These are phyloP conservation scores for Cyclopterus lumpus DNA, from an alignment of 2,797 vertebrate species.

Conservation along the genomic window DNA sequence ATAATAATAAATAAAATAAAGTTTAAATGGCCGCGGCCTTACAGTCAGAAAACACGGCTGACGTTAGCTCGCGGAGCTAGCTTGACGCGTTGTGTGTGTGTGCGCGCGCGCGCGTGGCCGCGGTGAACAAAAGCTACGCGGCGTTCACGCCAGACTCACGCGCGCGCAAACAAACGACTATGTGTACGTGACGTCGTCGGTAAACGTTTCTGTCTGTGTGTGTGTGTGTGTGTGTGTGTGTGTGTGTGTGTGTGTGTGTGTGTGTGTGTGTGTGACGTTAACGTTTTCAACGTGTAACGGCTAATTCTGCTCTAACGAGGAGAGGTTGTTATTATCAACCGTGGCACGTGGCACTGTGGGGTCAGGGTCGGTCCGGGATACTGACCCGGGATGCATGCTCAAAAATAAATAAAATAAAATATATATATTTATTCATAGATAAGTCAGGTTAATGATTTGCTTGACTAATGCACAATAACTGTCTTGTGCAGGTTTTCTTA, in stretches of 20 bases:
- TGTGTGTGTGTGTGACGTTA: not conserved
- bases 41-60: not conserved
- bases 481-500: too few relatives aligned
- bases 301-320: not conserved
- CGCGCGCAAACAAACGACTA: not conserved
- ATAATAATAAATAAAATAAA: not conserved
- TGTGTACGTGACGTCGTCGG: not conserved
- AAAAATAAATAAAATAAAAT: too few relatives aligned
- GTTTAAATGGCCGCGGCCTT: too few relatives aligned
- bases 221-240: too few relatives aligned
- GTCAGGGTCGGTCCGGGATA: not conserved
- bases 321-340: not conserved
- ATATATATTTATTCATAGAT: too few relatives aligned
- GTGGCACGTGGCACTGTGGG: not conserved
- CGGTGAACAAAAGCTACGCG: conserved; percentile 16
- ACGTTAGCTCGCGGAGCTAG: conserved; percentile 20
- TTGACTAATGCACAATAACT: not conserved
- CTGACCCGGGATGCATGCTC: too few relatives aligned
- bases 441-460: not conserved
- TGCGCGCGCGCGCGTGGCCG: conserved; percentile 32
- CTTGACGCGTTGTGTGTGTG: not conserved
- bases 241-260: too few relatives aligned
- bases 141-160: not conserved
- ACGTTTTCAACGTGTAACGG: not conserved
- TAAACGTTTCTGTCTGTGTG: too few relatives aligned